phyloP scores from a whole-genome alignment of 2,888 invertebrate species.

The Bembecia ichneumoniformis region DNA sequence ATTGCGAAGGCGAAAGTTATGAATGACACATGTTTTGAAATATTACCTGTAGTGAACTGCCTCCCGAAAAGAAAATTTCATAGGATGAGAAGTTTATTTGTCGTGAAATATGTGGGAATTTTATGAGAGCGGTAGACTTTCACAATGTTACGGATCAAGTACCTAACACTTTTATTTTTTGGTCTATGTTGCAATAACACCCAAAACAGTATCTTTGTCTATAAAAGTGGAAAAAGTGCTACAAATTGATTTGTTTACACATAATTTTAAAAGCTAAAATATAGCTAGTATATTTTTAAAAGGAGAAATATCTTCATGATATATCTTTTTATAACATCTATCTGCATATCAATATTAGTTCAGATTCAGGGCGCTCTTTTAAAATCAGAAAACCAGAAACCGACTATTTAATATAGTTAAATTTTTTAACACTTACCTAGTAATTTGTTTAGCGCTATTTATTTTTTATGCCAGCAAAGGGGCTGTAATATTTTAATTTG shows the following conservation, averaged over 20 bases:
- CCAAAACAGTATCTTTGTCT: conserved; percentile 39
- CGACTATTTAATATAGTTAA: conserved; percentile 14
- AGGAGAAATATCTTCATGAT: not conserved
- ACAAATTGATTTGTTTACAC: conserved; percentile 33
- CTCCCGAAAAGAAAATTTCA: conserved; percentile 60
- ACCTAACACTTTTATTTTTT: conserved; percentile 50
- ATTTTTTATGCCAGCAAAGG: too few relatives aligned
- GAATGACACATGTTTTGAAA: conserved; percentile 74
- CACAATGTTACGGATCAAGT: conserved; percentile 63
- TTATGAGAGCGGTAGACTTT: conserved; percentile 60
- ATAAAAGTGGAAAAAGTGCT: conserved; percentile 57
- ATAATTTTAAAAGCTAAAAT: not conserved
- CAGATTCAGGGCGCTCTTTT: conserved; percentile 4
- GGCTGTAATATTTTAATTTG: too few relatives aligned
- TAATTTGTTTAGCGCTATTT: too few relatives aligned
- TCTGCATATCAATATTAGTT: not conserved
- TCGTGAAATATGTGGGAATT: conserved; percentile 71
- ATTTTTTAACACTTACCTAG: too few relatives aligned
- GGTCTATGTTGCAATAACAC: conserved; percentile 54
- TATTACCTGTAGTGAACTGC: conserved; percentile 69
- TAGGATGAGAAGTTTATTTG: conserved; percentile 70
- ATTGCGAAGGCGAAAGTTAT: conserved; percentile 72
- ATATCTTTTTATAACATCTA: not conserved
- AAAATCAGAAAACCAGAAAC: conserved; percentile 9
- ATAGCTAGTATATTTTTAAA: not conserved